These are phyloP conservation scores for Caenorhabditis inopinata DNA, from an alignment of 1,140 invertebrate species.

Conservation along the genomic window DNA sequence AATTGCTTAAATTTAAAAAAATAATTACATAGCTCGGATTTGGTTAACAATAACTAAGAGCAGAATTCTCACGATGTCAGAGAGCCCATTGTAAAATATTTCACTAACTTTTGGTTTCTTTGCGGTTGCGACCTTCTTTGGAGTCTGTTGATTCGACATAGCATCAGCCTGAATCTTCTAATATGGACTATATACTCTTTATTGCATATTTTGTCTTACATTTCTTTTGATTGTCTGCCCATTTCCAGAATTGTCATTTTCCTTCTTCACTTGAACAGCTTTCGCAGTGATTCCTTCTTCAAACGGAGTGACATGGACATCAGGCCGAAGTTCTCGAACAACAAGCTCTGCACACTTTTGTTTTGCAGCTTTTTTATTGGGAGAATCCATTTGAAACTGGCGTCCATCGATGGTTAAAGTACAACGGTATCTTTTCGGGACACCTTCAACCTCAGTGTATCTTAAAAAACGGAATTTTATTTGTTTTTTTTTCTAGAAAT, in stretches of 20 bases:
- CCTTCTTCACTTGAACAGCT: neutral
- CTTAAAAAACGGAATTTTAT: neutral
- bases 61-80: no score
- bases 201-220: neutral
- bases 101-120: neutral
- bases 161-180: neutral
- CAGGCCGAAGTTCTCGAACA: constrained; percentile 23
- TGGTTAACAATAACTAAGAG: no score
- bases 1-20: no score
- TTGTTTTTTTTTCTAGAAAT: no score
- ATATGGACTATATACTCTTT: neutral
- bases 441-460: neutral
- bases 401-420: neutral
- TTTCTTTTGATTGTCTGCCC: neutral
- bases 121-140: neutral
- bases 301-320: constrained; percentile 10
- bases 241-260: neutral
- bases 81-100: no score
- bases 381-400: neutral
- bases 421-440: constrained; percentile 3
- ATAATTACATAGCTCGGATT: no score
- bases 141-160: neutral
- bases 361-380: constrained; percentile 29
- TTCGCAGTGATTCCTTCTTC: constrained; percentile 7
- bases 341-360: constrained; percentile 14